Base-by-base conservation (phyloP, 2,888 invertebrate species). In the Balanococcus diminutus region DNA sequence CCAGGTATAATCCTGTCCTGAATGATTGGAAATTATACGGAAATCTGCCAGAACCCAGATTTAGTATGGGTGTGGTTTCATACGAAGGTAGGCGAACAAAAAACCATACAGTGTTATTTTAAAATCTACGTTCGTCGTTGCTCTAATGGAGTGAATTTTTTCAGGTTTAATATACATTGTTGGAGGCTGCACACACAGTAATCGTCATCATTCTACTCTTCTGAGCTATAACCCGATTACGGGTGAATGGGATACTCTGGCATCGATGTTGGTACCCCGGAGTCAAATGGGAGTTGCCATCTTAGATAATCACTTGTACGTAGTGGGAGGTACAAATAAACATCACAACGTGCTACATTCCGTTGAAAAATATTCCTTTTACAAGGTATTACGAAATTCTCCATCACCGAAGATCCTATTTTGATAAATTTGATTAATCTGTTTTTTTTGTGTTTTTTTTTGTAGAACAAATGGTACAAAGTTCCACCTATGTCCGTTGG, bases 221-320 rank as follows among this genome's bases (percentile, higher is more conserved):
- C 92, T 95, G 89, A 94, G 95, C 89, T 96, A 94, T 90, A 94
- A 94, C 90, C 96, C 97, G 0, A 92, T 94, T 32, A 94, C 95
- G 2, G 93, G 94, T 88, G 94, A 95, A 89, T 97, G 96, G 96
- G 92, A 92, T 86, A 91, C 92, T 82, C 91, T 97, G 88, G 93
- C 95, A 16, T 92, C 94, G 36, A 95, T 97, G 95, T 92, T 93
- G 56, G 94, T 93, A 83, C 94, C 95, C 36, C 93, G 97, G 87
- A 95, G 95, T 87, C 96, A 97, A 91, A 95, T 97, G 92, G 97
- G 96, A 61, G 95, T 96, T 83, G 94, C 96, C n/a, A 94, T 96
- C 85, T 91, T 97, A 51, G 95, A 95, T 90, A 94, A 94, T 88
- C 93, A 93, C 89, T 92, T 98, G 82, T 98, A 97, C 90, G 96